These are phyloP conservation scores for Synergus laeviventris DNA, from an alignment of 2,888 invertebrate genomes.

Conservation along the genomic window DNA sequence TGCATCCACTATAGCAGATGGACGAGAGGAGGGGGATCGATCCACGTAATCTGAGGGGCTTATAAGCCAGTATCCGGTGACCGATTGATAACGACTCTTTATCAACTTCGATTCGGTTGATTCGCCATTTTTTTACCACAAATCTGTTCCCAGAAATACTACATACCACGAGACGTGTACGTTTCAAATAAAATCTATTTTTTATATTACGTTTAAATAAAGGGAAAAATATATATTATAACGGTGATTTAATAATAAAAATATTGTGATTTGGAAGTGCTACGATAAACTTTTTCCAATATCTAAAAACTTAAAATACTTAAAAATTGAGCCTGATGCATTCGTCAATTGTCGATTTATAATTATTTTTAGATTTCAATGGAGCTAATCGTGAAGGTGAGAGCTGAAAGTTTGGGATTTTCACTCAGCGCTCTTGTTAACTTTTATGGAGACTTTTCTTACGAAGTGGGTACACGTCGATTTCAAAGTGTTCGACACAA, in stretches of 20 bases:
- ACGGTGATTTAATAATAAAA: too few species aligned
- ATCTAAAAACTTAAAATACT: too few species aligned
- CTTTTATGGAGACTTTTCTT: slow-evolving; percentile 27
- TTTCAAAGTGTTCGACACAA: slow-evolving; percentile 35
- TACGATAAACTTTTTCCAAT: too few species aligned
- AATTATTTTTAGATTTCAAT: neutral
- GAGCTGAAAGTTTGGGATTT: slow-evolving; percentile 17
- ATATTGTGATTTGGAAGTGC: too few species aligned
- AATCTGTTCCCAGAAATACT: slow-evolving; percentile 30
- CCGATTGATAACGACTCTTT: slow-evolving; percentile 67
- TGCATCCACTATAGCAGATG: slow-evolving; percentile 34
- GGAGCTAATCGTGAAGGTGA: neutral
- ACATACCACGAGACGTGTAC: neutral
- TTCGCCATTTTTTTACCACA: slow-evolving; percentile 48
- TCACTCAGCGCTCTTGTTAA: slow-evolving; percentile 14
- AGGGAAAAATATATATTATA: neutral
- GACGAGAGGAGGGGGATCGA: slow-evolving; percentile 49
- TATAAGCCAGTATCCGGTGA: slow-evolving; percentile 68
- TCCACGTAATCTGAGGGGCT: slow-evolving; percentile 67
- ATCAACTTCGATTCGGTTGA: slow-evolving; percentile 63
- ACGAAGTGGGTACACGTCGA: slow-evolving; percentile 19
- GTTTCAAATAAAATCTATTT: neutral
- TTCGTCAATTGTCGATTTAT: neutral
- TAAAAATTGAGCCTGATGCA: too few species aligned
- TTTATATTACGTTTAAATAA: neutral